Conservation (phyloP, 2,113 vertebrate species). For the Triplophysa dalaica region DNA sequence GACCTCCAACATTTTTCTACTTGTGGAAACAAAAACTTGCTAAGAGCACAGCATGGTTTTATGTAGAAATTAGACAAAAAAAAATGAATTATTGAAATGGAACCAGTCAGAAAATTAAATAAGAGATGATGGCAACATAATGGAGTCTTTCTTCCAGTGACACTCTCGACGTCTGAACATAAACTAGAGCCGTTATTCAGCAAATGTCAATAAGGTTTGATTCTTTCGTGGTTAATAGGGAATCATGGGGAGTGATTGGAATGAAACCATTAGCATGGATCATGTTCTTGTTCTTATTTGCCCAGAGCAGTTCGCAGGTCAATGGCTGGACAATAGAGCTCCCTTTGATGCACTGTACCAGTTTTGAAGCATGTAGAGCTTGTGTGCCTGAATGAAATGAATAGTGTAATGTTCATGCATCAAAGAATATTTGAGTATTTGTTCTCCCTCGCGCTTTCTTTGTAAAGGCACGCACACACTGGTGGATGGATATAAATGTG, state of each 20-base stretch:
- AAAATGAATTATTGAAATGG: background rate
- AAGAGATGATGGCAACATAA: background rate
- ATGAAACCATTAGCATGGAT: conserved; percentile 14
- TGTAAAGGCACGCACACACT: background rate
- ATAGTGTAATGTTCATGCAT: conserved; percentile 20
- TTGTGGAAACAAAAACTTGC: too few species aligned
- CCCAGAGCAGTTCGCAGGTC: conserved; percentile 55
- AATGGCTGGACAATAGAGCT: conserved; percentile 24
- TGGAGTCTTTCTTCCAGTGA: conserved; percentile 16
- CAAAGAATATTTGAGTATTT: conserved; percentile 30
- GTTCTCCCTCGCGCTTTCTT: conserved; percentile 6
- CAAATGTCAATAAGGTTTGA: conserved; percentile 29
- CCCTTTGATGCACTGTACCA: conserved; percentile 18
- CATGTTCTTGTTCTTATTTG: conserved; percentile 54
- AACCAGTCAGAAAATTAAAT: background rate
- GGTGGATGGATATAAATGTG: conserved; percentile 21
- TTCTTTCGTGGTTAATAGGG: conserved; percentile 30
- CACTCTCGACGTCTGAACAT: background rate
- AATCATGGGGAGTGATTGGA: background rate
- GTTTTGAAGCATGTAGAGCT: conserved; percentile 30
- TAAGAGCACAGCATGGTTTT: background rate
- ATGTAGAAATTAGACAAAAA: background rate
- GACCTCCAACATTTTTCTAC: too few species aligned
- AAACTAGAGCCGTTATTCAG: conserved; percentile 18
- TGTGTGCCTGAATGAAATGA: conserved; percentile 24